Base-by-base conservation (phyloP, 1,140 invertebrate genomes). In the Leptinotarsa lineolata region DNA sequence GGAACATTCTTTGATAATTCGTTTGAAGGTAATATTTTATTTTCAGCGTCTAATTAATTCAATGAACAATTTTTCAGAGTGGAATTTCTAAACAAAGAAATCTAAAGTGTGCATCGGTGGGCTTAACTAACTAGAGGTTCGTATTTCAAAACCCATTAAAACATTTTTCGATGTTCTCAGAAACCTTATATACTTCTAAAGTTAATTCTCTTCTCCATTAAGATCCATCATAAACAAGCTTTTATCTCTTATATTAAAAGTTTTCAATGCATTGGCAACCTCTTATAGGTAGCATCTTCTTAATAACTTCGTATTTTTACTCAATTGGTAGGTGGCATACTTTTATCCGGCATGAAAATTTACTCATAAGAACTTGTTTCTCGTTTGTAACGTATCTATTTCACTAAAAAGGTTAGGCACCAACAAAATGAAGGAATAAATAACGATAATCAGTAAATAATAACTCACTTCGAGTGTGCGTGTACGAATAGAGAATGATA, bases 141-240 rank as follows among this genome's bases (percentile, higher is more conserved):
- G 48, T 54, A 54, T 54, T 54, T 54, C 48, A 54, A n/a, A 54
- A 54, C 4, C 48, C 48, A 54, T n/a, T 54, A 54, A 30, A 30
- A 54, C n/a, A 54, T 54, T 54, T 54, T 54, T 54, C n/a, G n/a
- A 54, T n/a, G 48, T 54, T 54, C 15, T 54, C 13, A 16, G 48
- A n/a, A 54, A 54, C 48, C 48, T 54, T n/a, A 54, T 54, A 54
- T n/a, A 54, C n/a, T 54, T 54, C 5, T 54, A 16, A 48, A 54
- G 48, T 15, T 54, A 54, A 54, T 54, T 54, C 48, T 54, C 48
- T n/a, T 54, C 15, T 54, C 48, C 48, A 54, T 54, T 54, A 54
- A 16, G 48, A n/a, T n/a, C 48, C 48, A 54, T 54, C 15, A n/a
- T 54, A 16, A 54, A 54, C 48, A 16, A 54, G 48, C 48, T 54